Evolutionary conservation across 2,888 invertebrate genomes (phyloP).

Genomic region (Erebia ligea): DNA sequence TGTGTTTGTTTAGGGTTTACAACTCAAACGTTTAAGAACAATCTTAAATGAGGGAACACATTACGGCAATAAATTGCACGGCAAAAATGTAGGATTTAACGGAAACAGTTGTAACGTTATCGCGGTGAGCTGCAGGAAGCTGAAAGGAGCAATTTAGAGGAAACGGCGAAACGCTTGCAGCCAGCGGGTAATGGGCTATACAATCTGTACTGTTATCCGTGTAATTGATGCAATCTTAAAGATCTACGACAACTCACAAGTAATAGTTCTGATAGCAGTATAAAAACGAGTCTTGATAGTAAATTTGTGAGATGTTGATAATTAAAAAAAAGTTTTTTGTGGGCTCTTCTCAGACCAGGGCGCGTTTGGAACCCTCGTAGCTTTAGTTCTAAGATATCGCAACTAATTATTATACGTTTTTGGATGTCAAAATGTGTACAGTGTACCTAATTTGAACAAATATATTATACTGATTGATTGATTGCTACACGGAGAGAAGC

Average conservation of each 20-base stretch:
- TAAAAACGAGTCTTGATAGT: no score
- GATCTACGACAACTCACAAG: no score
- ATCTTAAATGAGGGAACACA: conserved; percentile 2
- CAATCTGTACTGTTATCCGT: neutral
- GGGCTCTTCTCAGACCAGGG: no score
- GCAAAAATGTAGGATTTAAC: conserved; percentile 8
- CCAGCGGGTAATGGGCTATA: conserved; percentile 4
- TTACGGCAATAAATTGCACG: conserved; percentile 15
- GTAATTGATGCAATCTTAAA: neutral
- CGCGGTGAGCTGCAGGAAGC: conserved; percentile 3
- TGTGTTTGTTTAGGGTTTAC: neutral
- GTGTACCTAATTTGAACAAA: no score
- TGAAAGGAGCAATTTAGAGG: conserved; percentile 14
- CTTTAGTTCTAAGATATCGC: no score
- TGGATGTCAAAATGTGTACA: no score
- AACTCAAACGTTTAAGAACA: neutral
- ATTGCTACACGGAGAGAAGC: no score
- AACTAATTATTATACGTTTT: neutral
- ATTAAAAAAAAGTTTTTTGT: no score
- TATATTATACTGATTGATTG: no score
- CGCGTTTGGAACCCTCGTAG: no score
- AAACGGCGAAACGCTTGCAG: neutral
- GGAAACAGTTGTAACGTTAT: conserved; percentile 4
- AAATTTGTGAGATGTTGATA: no score
- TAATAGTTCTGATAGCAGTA: no score